Conservation (phyloP, 2,888 invertebrate genomes). For the Pterobdella sp. region DNA sequence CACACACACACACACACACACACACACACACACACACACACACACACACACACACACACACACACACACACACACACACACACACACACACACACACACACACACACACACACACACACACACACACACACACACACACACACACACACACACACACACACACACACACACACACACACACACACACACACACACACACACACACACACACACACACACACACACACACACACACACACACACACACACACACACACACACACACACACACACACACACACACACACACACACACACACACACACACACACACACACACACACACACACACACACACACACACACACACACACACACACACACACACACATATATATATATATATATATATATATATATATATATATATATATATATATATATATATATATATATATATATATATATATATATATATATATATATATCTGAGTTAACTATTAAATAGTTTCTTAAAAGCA, state of each 20-base stretch:
- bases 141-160: conserved; percentile 16
- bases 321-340: conserved; percentile 10
- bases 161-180: conserved; percentile 16
- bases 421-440: conserved; percentile 17
- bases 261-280: conserved; percentile 16
- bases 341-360: conserved; percentile 18
- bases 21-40: conserved; percentile 18
- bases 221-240: background rate
- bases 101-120: conserved; percentile 19
- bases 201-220: conserved; percentile 15
- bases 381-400: conserved; percentile 18
- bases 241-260: conserved; percentile 1
- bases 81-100: conserved; percentile 24
- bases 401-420: conserved; percentile 19
- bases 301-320: conserved; percentile 11
- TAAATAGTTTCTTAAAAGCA: background rate
- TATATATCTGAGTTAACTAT: background rate
- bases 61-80: conserved; percentile 25
- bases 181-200: conserved; percentile 16
- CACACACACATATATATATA: conserved; percentile 20
- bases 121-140: conserved; percentile 14
- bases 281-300: conserved; percentile 16
- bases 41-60: conserved; percentile 21
- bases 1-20: conserved; percentile 14
- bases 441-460: conserved; percentile 19